Percentiles rank a stretch among this genome's conserved stretches.
phyloP scores from a whole-genome alignment of 92 coral and sea anemone genomes.

The Epizoanthus scotinus region DNA sequence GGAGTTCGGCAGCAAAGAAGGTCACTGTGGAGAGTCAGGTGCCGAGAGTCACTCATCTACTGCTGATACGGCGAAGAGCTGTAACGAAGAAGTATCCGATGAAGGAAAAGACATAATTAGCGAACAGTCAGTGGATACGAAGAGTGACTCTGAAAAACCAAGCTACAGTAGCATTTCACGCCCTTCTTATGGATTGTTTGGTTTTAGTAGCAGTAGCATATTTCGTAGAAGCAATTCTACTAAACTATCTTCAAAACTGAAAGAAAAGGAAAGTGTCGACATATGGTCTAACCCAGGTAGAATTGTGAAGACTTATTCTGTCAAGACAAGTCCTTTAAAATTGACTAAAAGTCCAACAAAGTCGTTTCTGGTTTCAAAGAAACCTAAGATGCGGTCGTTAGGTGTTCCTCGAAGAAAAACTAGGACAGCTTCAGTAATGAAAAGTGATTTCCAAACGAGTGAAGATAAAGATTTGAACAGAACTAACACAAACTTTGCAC shows the following conservation, averaged over 20 bases:
- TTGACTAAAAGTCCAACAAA: background rate
- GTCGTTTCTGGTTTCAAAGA: background rate
- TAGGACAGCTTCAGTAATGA: background rate
- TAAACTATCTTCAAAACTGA: background rate
- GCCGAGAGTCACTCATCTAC: background rate
- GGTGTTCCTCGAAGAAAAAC: background rate
- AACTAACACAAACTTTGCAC: background rate
- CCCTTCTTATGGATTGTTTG: slow-evolving; percentile 23
- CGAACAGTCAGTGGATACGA: background rate
- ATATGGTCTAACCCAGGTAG: background rate
- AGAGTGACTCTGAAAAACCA: slow-evolving; percentile 1
- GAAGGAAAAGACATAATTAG: background rate
- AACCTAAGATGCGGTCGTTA: background rate
- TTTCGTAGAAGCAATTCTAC: background rate
- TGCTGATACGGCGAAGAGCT: background rate
- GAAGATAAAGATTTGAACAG: background rate
- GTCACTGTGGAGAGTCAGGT: background rate
- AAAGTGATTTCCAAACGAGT: background rate
- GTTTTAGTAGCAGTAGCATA: background rate
- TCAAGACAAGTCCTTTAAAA: background rate
- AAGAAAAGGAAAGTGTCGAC: background rate
- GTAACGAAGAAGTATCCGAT: background rate
- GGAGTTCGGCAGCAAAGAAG: background rate
- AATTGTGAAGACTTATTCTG: slow-evolving; percentile 12
- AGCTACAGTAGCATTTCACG: background rate